Evolutionary conservation across 2,113 vertebrate species (phyloP).

Genomic region (Okapia johnstoni): DNA sequence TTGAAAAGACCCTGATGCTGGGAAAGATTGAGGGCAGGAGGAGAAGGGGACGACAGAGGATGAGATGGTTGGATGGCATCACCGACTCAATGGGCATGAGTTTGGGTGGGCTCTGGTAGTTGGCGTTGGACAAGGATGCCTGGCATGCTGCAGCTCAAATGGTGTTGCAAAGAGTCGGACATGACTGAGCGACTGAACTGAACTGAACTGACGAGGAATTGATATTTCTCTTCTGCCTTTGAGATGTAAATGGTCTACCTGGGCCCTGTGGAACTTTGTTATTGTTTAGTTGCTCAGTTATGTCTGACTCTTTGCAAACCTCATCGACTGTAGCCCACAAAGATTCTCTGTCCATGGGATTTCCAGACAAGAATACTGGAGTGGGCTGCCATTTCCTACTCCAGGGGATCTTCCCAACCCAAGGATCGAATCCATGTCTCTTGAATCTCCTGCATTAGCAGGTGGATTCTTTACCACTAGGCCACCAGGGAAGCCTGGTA

Average conservation of each 20-base stretch:
- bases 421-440: background rate
- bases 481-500: background rate
- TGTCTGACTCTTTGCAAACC: background rate
- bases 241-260: background rate
- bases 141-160: too few relatives aligned
- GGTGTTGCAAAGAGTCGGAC: too few relatives aligned
- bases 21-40: too few relatives aligned
- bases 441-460: background rate
- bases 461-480: background rate
- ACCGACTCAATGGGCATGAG: too few relatives aligned
- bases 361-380: background rate
- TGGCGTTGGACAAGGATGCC: too few relatives aligned
- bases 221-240: background rate
- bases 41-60: too few relatives aligned
- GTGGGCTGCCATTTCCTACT: background rate
- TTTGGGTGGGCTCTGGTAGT: too few relatives aligned
- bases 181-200: too few relatives aligned
- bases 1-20: too few relatives aligned
- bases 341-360: background rate
- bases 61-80: too few relatives aligned
- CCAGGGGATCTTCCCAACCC: background rate
- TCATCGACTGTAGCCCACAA: background rate
- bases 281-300: background rate
- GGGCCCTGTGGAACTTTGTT: background rate
- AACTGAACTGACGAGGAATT: background rate